Percentiles rank a stretch among this genome's conserved stretches.
These are phyloP conservation scores for Sandelia bainsii DNA, from an alignment of 2,797 vertebrate species.

Conservation along the genomic window DNA sequence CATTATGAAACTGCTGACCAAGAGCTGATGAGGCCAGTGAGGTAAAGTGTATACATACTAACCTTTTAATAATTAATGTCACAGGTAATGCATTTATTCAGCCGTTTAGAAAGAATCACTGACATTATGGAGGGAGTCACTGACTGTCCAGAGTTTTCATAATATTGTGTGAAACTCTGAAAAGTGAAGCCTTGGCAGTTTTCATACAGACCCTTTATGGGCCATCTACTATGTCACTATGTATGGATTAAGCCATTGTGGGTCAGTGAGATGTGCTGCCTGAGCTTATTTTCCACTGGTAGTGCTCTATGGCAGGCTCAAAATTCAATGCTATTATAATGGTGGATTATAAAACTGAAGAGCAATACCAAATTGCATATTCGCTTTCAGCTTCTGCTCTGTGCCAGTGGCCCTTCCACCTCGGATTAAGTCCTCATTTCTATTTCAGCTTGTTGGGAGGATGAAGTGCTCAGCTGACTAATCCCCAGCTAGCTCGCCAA, in stretches of 20 bases:
- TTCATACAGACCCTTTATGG: constrained; percentile 30
- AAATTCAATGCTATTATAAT: constrained; percentile 12
- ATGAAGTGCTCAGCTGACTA: constrained; percentile 73
- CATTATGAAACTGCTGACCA: constrained; percentile 56
- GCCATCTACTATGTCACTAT: constrained; percentile 19
- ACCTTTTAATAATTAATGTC: constrained; percentile 48
- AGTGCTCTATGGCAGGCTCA: not conserved
- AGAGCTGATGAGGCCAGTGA: constrained; percentile 1
- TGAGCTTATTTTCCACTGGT: not conserved
- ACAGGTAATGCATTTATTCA: constrained; percentile 39
- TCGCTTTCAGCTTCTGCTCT: constrained; percentile 27
- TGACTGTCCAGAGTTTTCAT: constrained; percentile 22
- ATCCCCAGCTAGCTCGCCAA: constrained; percentile 77
- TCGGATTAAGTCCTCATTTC: constrained; percentile 75
- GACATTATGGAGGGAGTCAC: not conserved
- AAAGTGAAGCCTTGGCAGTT: constrained; percentile 20
- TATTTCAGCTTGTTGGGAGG: constrained; percentile 69
- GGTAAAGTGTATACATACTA: constrained; percentile 26
- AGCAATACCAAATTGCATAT: constrained; percentile 54
- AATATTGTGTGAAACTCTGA: constrained; percentile 11
- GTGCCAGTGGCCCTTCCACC: constrained; percentile 43
- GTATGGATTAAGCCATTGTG: constrained; percentile 31
- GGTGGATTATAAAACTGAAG: constrained; percentile 46
- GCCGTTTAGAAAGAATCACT: not conserved
- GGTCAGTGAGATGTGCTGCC: constrained; percentile 32